phyloP scores from a whole-genome alignment of 2,888 invertebrate genomes.

The Hyalella azteca region DNA sequence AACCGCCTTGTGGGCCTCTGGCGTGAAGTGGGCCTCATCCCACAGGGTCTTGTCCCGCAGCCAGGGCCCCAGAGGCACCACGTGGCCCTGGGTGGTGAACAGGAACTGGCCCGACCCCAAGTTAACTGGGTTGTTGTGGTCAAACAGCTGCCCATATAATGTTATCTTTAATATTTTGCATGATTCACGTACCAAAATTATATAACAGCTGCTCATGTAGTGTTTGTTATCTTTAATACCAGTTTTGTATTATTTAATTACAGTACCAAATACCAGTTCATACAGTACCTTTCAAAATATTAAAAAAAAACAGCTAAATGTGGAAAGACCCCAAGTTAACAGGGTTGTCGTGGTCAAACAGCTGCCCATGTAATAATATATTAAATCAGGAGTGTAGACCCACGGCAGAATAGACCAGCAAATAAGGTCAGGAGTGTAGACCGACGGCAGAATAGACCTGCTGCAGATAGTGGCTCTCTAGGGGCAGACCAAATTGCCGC shows the following conservation, averaged over 20 bases:
- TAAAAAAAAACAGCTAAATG: too few species aligned
- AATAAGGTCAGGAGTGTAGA: conserved; percentile 52
- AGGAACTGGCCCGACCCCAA: conserved; percentile 66
- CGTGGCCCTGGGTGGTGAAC: conserved; percentile 71
- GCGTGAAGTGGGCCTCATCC: conserved; percentile 30
- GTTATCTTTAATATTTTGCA: too few species aligned
- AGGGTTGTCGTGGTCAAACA: conserved; percentile 71
- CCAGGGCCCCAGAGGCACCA: conserved; percentile 65
- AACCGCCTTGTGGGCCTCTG: not conserved
- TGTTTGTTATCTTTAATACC: too few species aligned
- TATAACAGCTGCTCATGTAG: too few species aligned
- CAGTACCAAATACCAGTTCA: too few species aligned
- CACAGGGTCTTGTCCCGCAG: conserved; percentile 44
- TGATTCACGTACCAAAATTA: too few species aligned
- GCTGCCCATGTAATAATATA: conserved; percentile 64
- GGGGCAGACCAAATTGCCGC: conserved; percentile 49
- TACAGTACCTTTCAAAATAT: too few species aligned
- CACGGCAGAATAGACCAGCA: too few species aligned
- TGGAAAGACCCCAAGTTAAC: conserved; percentile 67
- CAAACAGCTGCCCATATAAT: conserved; percentile 67
- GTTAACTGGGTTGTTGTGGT: conserved; percentile 70
- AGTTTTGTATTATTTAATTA: too few species aligned
- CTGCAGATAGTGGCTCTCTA: conserved; percentile 53
- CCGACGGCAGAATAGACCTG: conserved; percentile 53
- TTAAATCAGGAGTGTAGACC: too few species aligned